Evolutionary conservation across 1,140 invertebrate species (phyloP).

Genomic region (Watersipora subatra): DNA sequence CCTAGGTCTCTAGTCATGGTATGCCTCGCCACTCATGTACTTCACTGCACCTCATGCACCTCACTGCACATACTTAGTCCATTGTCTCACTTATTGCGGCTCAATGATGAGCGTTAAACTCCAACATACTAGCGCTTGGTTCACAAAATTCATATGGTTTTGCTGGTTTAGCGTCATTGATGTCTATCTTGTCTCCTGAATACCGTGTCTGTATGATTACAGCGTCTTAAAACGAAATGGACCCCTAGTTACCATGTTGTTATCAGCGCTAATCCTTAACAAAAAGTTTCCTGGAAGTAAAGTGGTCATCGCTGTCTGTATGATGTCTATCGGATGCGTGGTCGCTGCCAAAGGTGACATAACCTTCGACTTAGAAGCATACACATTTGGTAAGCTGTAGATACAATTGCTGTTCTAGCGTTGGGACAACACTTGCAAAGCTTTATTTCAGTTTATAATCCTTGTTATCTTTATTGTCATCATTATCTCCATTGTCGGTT

Average conservation of each 20-base stretch:
- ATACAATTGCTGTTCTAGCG: background rate
- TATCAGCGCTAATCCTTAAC: constrained; percentile 37
- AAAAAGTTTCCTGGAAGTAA: constrained; percentile 31
- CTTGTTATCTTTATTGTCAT: background rate
- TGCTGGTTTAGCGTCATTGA: no score
- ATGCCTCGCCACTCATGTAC: no score
- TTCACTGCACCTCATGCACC: no score
- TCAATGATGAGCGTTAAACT: no score
- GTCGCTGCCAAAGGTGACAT: constrained; percentile 45
- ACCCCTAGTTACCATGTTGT: constrained; percentile 41
- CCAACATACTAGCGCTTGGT: no score
- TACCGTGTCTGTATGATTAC: no score
- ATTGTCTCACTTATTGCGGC: no score
- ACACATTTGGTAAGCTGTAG: constrained; percentile 37
- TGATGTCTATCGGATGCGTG: constrained; percentile 41
- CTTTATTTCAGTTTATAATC: background rate
- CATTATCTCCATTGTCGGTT: background rate
- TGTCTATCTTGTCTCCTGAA: no score
- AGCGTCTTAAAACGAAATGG: constrained; percentile 44
- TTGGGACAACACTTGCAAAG: background rate
- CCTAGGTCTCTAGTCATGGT: no score
- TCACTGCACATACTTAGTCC: no score
- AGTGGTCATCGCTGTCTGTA: constrained; percentile 31
- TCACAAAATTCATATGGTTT: no score
- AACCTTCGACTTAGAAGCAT: constrained; percentile 37